These are phyloP conservation scores for Zaprionus vittiger DNA, from an alignment of 1,140 invertebrate genomes.

Conservation along the genomic window DNA sequence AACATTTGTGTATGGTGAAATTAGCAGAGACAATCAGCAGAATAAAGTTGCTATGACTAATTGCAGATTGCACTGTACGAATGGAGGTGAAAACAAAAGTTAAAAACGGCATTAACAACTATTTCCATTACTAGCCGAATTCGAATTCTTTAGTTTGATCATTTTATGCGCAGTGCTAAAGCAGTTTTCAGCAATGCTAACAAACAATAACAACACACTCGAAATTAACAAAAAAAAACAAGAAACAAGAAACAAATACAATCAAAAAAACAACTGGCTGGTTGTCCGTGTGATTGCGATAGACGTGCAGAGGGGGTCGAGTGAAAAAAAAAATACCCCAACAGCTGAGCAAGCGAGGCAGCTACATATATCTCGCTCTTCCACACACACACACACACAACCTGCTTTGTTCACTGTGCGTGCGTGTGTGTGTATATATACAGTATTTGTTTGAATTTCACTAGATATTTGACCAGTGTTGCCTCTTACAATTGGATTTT, in stretches of 20 bases:
- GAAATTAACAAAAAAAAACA: constrained; percentile 54
- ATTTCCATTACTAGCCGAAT: constrained; percentile 15
- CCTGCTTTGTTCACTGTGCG: constrained; percentile 1
- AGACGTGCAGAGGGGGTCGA: constrained; percentile 7
- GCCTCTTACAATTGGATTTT: constrained; percentile 35
- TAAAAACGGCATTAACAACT: constrained; percentile 24
- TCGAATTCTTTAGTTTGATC: constrained; percentile 9
- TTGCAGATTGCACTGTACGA: constrained; percentile 10
- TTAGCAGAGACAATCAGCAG: constrained; percentile 37
- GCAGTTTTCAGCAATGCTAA: constrained; percentile 30
- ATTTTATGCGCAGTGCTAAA: constrained; percentile 42
- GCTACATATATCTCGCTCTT: constrained; percentile 39
- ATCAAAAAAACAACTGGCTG: constrained; percentile 64
- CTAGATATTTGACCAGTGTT: constrained; percentile 37
- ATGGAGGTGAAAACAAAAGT: constrained; percentile 13
- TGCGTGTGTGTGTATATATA: constrained; percentile 25
- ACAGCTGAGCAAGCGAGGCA: constrained; percentile 73
- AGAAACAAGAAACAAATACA: constrained; percentile 49
- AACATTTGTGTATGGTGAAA: constrained; percentile 41
- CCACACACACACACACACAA: constrained; percentile 17
- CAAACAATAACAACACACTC: constrained; percentile 44
- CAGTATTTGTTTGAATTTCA: constrained; percentile 50
- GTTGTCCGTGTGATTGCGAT: constrained; percentile 10
- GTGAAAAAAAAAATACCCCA: constrained; percentile 58
- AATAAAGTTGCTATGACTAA: constrained; percentile 64